A percentile compares a stretch with the other conserved stretches of the same genome.
Conservation (phyloP, 2,113 vertebrate genomes). For the Australoheros scitulus region DNA sequence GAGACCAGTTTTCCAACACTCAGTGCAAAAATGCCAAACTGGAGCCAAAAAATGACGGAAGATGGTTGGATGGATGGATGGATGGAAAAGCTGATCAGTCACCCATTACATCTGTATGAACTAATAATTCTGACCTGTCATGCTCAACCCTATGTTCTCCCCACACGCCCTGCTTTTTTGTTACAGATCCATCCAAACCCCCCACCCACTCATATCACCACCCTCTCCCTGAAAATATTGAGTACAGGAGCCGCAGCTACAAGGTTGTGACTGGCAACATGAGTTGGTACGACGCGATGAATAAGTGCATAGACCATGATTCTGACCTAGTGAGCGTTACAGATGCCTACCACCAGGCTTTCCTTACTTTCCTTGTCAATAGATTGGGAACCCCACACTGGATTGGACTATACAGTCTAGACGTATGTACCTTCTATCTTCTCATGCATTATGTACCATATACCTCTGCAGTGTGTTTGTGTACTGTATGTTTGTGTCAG, state of each 20-base stretch:
- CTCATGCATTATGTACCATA: slow-evolving; percentile 4
- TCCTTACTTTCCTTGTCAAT: slow-evolving; percentile 90
- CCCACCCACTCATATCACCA: slow-evolving; percentile 78
- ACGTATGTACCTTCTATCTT: slow-evolving; percentile 81
- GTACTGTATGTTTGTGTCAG: neutral
- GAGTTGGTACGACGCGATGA: slow-evolving; percentile 90
- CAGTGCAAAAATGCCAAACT: neutral
- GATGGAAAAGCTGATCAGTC: neutral
- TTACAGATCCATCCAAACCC: slow-evolving; percentile 75
- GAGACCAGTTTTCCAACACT: neutral
- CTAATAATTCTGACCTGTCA: neutral
- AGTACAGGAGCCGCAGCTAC: slow-evolving; percentile 88
- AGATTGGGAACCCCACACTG: slow-evolving; percentile 85
- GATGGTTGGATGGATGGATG: neutral
- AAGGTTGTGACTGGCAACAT: slow-evolving; percentile 87
- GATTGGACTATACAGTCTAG: slow-evolving; percentile 89
- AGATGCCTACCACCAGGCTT: slow-evolving; percentile 91
- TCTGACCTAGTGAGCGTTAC: slow-evolving; percentile 88
- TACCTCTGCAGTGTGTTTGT: neutral
- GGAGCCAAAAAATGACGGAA: too few relatives aligned
- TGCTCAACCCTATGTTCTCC: neutral
- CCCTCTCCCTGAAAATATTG: slow-evolving; percentile 81
- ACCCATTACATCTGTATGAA: slow-evolving; percentile 1
- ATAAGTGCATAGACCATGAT: slow-evolving; percentile 80
- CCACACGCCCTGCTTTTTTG: neutral